These are phyloP conservation scores for Orthosia incerta DNA, from an alignment of 2,888 invertebrate species.

Conservation along the genomic window DNA sequence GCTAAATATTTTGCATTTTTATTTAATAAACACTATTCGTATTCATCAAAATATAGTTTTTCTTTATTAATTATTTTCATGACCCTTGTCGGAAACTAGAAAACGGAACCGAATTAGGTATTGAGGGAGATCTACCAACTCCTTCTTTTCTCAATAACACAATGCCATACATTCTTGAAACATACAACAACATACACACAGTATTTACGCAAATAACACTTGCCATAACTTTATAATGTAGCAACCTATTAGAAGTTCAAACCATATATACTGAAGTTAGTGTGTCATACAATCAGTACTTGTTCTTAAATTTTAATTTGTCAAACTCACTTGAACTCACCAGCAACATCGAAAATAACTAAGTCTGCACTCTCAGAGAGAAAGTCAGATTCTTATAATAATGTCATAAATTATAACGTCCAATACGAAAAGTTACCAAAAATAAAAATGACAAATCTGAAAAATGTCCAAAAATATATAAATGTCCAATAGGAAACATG, in stretches of 20 bases:
- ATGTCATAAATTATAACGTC: too few species aligned
- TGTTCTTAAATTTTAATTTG: constrained; percentile 8
- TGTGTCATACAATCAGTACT: background rate
- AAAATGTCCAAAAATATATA: too few species aligned
- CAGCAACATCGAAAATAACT: background rate
- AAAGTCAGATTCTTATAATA: too few species aligned
- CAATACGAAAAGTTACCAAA: too few species aligned
- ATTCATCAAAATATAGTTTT: background rate
- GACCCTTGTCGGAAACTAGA: background rate
- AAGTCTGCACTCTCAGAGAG: background rate
- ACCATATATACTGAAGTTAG: constrained; percentile 37
- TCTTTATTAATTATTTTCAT: too few species aligned
- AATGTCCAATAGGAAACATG: too few species aligned
- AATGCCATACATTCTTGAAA: background rate
- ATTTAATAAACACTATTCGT: background rate
- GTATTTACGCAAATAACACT: constrained; percentile 27
- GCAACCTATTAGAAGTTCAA: constrained; percentile 36
- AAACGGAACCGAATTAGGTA: background rate
- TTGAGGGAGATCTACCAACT: too few species aligned
- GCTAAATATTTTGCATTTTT: background rate
- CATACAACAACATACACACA: too few species aligned
- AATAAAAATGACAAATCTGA: too few species aligned
- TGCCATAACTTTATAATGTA: constrained; percentile 40
- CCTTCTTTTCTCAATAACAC: too few species aligned
- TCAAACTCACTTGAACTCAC: background rate